Conservation (phyloP, 2,113 vertebrate species). For the Thamnaconus septentrionalis region DNA sequence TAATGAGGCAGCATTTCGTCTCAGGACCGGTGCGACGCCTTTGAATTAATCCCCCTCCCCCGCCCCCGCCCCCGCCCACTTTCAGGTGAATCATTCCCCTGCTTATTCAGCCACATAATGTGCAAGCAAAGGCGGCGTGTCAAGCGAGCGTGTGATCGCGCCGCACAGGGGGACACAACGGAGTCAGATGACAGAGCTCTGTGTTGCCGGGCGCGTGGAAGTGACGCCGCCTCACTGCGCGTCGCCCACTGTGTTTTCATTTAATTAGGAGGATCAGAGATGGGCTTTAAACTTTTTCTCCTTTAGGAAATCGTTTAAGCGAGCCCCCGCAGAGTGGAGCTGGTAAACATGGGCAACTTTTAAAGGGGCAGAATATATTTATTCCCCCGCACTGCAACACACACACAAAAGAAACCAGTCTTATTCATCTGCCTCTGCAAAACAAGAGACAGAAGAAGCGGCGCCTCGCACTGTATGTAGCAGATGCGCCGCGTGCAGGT, state of each 20-base stretch:
- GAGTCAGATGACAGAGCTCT: slow-evolving; percentile 41
- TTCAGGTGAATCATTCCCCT: slow-evolving; percentile 68
- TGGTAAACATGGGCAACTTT: slow-evolving; percentile 45
- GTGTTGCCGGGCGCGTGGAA: slow-evolving; percentile 27
- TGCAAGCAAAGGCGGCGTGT: slow-evolving; percentile 50
- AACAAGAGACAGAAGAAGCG: background rate
- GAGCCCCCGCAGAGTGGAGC: slow-evolving; percentile 57
- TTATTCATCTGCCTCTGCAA: slow-evolving; percentile 28
- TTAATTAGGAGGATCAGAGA: slow-evolving; percentile 71
- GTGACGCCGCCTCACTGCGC: slow-evolving; percentile 30
- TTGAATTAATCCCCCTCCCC: slow-evolving; percentile 63
- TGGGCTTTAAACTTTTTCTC: slow-evolving; percentile 62
- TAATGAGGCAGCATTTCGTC: slow-evolving; percentile 70
- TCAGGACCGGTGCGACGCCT: slow-evolving; percentile 54
- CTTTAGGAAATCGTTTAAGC: slow-evolving; percentile 49
- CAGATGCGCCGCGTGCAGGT: no score
- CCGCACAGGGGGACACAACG: slow-evolving; percentile 47
- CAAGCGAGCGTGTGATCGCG: slow-evolving; percentile 53
- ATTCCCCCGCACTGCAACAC: background rate
- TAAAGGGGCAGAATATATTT: slow-evolving; percentile 39
- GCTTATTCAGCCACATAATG: slow-evolving; percentile 65
- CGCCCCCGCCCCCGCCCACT: background rate
- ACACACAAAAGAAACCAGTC: slow-evolving; percentile 41
- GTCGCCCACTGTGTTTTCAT: slow-evolving; percentile 63
- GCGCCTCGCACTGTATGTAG: no score